Base-by-base conservation (phyloP, 2,888 invertebrate species). In the Epirrita christyi region DNA sequence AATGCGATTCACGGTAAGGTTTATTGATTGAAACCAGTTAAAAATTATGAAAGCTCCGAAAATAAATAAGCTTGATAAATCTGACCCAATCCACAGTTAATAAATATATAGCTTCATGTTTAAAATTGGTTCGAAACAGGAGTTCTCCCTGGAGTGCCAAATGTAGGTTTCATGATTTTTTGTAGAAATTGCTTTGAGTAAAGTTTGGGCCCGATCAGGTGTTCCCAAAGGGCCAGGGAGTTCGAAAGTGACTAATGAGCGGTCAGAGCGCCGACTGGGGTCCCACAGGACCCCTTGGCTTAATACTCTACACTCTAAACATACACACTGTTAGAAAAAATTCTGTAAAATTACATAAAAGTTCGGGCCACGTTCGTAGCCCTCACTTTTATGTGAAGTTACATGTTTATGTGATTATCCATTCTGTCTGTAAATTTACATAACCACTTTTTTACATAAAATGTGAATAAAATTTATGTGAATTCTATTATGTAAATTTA, bases 231-330 rank as follows among this genome's bases (percentile, higher is more conserved):
- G 72, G 68, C 21, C 36, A 49, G 62, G 65, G 58, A 53, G 70
- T 64, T 55, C 58, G 71, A 70, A 66, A 71, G 70, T 79, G 80
- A 82, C 76, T 82, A 85, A 84, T 81, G 83, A 82, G 80, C 75
- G 83, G 81, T 78, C 73, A 75, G 71, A 59, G 75, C 70, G 77
- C 70, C 73, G 81, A 82, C 75, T 80, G 76, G 62, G 50, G 55
- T 57, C 65, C 78, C 66, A 63, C 45, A 48, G 77, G 75, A 76
- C 68, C 66, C 56, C 53, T 46, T 64, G 59, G 70, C 66, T 72
- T 68, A 73, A 72, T 71, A 73, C 73, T 74, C 70, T 71, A 71
- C 68, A 68, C 71, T 65, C 21, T 58, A 70, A 72, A 61, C 54
- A 59, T 43, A 59, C 21, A 21, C 4, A 21, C n/a, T n/a, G n/a